Evolutionary conservation across 2,113 vertebrate genomes (phyloP).

Genomic region (Clarias magur): DNA sequence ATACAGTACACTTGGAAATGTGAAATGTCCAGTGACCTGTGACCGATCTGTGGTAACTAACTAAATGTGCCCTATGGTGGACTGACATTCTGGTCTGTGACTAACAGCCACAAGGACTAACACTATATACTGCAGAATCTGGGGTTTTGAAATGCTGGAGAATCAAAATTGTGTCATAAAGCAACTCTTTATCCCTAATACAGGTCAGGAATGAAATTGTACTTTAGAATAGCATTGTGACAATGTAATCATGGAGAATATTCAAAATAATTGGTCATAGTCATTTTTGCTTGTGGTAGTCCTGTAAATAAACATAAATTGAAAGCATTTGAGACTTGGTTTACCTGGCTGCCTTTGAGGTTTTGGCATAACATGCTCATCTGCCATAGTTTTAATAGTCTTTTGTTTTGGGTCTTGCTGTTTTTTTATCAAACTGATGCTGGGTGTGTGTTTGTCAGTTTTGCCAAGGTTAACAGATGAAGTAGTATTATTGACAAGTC

Average conservation of each 20-base stretch:
- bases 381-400: conserved; percentile 38
- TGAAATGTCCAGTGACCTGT: no score
- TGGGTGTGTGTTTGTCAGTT: conserved; percentile 55
- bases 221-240: not conserved
- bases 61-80: not conserved
- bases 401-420: conserved; percentile 40
- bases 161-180: not conserved
- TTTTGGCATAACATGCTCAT: conserved; percentile 46
- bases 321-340: not conserved
- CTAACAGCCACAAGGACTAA: not conserved
- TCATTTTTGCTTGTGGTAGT: not conserved
- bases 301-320: not conserved
- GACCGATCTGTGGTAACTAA: no score
- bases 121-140: no score
- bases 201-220: not conserved
- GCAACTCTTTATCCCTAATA: not conserved
- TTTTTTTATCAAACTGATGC: conserved; percentile 37
- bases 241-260: not conserved
- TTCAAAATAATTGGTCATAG: not conserved
- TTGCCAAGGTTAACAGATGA: conserved; percentile 25
- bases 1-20: no score
- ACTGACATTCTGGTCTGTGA: no score
- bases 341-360: conserved; percentile 60
- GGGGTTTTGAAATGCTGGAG: not conserved
- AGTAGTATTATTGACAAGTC: conserved; percentile 24